Evolutionary conservation across 35 echinoderm and acorn worm species (phyloP).

Genomic region (Heliocidaris tuberculata): DNA sequence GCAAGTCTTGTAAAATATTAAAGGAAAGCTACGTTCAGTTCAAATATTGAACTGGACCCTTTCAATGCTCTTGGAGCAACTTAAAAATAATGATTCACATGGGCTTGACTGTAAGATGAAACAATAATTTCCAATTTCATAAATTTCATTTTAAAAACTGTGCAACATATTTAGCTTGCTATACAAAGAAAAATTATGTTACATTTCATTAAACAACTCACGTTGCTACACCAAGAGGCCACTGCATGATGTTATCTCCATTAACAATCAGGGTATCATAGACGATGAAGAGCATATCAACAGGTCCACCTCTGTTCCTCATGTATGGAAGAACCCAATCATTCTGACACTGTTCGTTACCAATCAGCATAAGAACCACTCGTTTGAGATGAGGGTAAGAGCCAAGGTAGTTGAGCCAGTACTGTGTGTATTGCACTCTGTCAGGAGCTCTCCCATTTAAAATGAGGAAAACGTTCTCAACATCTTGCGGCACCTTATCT

Average conservation of each 20-base stretch:
- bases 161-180: too few relatives aligned
- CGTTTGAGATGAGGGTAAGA: constrained; percentile 52
- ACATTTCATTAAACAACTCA: constrained; percentile 54
- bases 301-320: constrained; percentile 53
- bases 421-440: constrained; percentile 60
- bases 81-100: neutral
- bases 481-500: constrained; percentile 56
- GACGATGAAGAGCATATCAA: constrained; percentile 65
- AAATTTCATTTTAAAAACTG: too few relatives aligned
- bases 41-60: neutral
- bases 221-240: constrained; percentile 96
- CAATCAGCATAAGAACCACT: constrained; percentile 80
- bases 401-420: constrained; percentile 70
- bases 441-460: constrained; percentile 85
- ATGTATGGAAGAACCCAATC: constrained; percentile 88
- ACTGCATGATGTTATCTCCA: constrained; percentile 68
- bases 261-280: constrained; percentile 83
- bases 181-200: too few relatives aligned
- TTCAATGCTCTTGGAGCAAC: neutral
- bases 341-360: constrained; percentile 93
- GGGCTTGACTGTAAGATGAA: too few relatives aligned
- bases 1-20: neutral
- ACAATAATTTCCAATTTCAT: too few relatives aligned
- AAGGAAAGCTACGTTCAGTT: neutral
- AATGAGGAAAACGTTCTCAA: constrained; percentile 66